Evolutionary conservation across 2,888 invertebrate genomes (phyloP), one percentile per base, ranked within the genome.

Genomic region (Cephus nigrinus): DNA sequence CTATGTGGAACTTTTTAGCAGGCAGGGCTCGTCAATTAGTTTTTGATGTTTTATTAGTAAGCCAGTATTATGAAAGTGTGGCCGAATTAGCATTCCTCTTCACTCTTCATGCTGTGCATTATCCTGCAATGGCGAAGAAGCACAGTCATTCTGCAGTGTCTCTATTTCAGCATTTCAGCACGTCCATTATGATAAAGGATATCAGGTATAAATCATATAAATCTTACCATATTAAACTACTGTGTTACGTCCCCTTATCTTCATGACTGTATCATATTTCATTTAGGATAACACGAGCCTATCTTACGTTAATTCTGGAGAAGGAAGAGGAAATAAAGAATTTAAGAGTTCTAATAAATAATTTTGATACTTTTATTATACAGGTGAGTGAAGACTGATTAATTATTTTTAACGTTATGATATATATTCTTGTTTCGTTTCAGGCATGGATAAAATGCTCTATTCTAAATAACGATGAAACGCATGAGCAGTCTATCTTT

Each of bases 391-490:
- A 35, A 76, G n/a, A 33, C 12, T 32, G 12, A 31, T 55, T 15
- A 15, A 30, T 69, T 69, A 23, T 30, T 71, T 33, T 32, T 71
- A 71, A 35, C 12, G 36, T 36, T 32, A 34, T 68, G 73, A 69
- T 71, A 12, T 33, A 23, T 12, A 23, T 69, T 36, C 74, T 82
- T 35, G 2, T 35, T 75, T 35, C n/a, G 30, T 85, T 83, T 15
- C 40, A 91, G 90, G 87, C 87, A 31, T 91, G 91, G 91, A 81
- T 91, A 75, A 90, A 90, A 76, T 88, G 90, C 76, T 89, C 86
- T 68, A 84, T 91, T 68, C 81, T 90, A 69, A 84, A 84, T 30
- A 80, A 82, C 36, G 86, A 87, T 68, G 73, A 79, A 11, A 83
- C 82, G n/a, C 83, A 83, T 33, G 79, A 78, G 23, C 87, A 89